Percentiles rank a stretch among this genome's conserved stretches.
Evolutionary conservation across 2,797 vertebrate genomes (phyloP).

Genomic region (Chelon labrosus): DNA sequence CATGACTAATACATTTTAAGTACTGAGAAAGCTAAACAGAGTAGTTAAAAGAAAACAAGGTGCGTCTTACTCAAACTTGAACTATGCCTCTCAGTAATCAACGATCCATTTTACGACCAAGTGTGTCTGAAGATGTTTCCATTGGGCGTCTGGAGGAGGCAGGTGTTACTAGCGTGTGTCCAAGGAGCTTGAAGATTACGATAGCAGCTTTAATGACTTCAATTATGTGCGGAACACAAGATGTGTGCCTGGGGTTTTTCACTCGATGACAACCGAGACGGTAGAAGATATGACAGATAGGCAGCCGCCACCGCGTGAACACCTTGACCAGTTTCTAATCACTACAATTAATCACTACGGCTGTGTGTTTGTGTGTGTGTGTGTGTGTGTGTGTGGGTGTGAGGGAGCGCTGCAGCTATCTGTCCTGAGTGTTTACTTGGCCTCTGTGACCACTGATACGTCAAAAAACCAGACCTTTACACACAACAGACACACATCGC

Average conservation of each 20-base stretch:
- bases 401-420: background rate
- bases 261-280: constrained; percentile 2
- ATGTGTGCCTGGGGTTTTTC: constrained; percentile 1
- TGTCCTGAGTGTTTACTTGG: constrained; percentile 25
- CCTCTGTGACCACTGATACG: constrained; percentile 20
- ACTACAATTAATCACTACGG: constrained; percentile 19
- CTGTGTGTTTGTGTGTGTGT: background rate
- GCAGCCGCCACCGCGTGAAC: background rate
- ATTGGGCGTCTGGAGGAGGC: background rate
- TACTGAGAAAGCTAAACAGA: too few relatives aligned
- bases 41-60: too few relatives aligned
- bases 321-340: constrained; percentile 19
- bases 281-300: background rate
- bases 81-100: background rate
- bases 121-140: background rate
- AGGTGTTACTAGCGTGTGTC: constrained; percentile 6
- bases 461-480: constrained; percentile 14
- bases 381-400: constrained; percentile 1
- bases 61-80: too few relatives aligned
- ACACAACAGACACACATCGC: constrained; percentile 13
- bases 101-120: background rate
- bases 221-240: background rate
- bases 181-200: background rate
- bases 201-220: background rate
- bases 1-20: too few relatives aligned